Percentiles rank a stretch among this genome's conserved stretches.
phyloP scores from a whole-genome alignment of 2,113 vertebrate genomes.

The Sinocyclocheilus maitianheensis region DNA sequence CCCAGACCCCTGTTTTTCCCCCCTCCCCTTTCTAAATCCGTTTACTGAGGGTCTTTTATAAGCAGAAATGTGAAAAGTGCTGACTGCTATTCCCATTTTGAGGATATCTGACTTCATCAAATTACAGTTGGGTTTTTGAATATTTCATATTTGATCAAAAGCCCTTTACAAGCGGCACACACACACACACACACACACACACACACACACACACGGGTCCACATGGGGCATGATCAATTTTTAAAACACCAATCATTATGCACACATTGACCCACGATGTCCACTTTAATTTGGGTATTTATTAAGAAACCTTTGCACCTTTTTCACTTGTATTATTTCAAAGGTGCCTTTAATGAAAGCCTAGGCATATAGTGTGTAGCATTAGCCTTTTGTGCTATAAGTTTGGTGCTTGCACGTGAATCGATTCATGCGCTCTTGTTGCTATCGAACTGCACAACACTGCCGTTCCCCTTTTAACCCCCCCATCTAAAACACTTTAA shows the following conservation, averaged over 20 bases:
- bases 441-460: slow-evolving; percentile 10
- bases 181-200: background rate
- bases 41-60: slow-evolving; percentile 81
- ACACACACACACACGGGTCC: background rate
- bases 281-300: slow-evolving; percentile 18
- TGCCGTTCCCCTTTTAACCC: slow-evolving; percentile 79
- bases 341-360: background rate
- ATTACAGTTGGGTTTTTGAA: slow-evolving; percentile 88
- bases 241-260: slow-evolving; percentile 36
- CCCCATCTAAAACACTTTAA: slow-evolving; percentile 66
- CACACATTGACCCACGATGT: slow-evolving; percentile 20
- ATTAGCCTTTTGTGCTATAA: background rate
- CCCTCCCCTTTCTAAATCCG: slow-evolving; percentile 82
- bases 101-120: slow-evolving; percentile 90
- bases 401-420: background rate
- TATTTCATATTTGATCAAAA: slow-evolving; percentile 92
- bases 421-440: background rate
- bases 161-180: slow-evolving; percentile 61
- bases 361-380: background rate
- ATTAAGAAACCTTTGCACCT: slow-evolving; percentile 20
- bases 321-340: slow-evolving; percentile 26
- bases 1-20: slow-evolving; percentile 78
- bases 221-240: slow-evolving; percentile 23
- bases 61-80: slow-evolving; percentile 86
- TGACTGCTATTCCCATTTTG: slow-evolving; percentile 89